phyloP scores from a whole-genome alignment of 2,113 vertebrate species.

The Caranx ignobilis region DNA sequence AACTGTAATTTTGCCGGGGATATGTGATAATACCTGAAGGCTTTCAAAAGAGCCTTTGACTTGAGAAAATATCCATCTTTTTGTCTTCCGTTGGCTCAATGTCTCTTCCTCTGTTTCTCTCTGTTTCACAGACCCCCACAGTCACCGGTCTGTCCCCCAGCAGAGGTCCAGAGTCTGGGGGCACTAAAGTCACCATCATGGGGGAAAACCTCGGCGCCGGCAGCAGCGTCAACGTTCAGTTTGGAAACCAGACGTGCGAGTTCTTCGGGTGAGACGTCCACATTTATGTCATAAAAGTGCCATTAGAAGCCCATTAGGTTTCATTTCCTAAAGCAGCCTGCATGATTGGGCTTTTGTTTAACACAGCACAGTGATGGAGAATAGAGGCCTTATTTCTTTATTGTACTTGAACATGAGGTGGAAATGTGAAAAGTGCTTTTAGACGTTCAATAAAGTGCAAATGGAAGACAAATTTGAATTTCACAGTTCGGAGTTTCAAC shows the following conservation, averaged over 20 bases:
- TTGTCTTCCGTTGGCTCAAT: slow-evolving; percentile 20
- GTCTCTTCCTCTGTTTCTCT: slow-evolving; percentile 14
- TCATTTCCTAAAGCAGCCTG: slow-evolving; percentile 11
- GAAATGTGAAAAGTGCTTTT: not conserved
- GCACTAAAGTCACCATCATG: slow-evolving; percentile 95
- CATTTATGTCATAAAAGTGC: slow-evolving; percentile 5
- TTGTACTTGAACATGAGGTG: slow-evolving; percentile 1
- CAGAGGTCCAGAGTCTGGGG: slow-evolving; percentile 95
- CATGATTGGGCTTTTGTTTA: slow-evolving; percentile 9
- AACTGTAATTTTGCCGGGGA: slow-evolving; percentile 62
- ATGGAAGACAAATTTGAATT: slow-evolving; percentile 21
- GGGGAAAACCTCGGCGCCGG: slow-evolving; percentile 94
- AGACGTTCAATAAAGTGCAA: not conserved
- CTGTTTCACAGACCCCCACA: slow-evolving; percentile 85
- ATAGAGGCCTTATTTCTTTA: slow-evolving; percentile 21
- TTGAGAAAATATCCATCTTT: slow-evolving; percentile 19
- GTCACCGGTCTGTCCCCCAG: slow-evolving; percentile 90
- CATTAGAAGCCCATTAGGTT: slow-evolving; percentile 10
- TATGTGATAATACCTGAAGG: slow-evolving; percentile 40
- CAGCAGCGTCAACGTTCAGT: slow-evolving; percentile 90
- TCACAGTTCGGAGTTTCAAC: not conserved
- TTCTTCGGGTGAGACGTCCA: slow-evolving; percentile 91
- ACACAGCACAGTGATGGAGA: not conserved
- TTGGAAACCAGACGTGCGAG: slow-evolving; percentile 97
- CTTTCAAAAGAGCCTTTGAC: slow-evolving; percentile 38